Evolutionary conservation across 2,797 vertebrate species (phyloP), one percentile per base, ranked within the genome.

Genomic region (Xenopus petersii): DNA sequence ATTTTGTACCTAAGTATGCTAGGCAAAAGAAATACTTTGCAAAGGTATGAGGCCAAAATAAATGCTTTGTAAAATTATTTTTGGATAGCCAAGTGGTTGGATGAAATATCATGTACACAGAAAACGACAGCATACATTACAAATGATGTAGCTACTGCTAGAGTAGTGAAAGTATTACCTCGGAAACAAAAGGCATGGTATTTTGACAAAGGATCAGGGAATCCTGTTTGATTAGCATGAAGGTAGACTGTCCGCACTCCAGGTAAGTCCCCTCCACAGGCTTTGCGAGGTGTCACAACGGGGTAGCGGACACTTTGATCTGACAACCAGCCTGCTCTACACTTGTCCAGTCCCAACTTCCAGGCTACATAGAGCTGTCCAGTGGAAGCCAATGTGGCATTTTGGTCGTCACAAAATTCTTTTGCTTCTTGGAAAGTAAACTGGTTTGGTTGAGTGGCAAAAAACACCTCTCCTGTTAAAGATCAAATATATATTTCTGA

Each of bases 141-240:
- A 30, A 30, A 30, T 2, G 2, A 30, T 30, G 4, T 2, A 30
- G 26, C 4, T 42, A 42, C 3, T 42, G 4, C 3, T 36, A 4
- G 33, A 42, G 36, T 42, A 42, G 36, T 42, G 5, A 42, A 42
- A 1, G 4, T 42, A 42, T 84, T 91, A 98, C 96, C 94, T 92
- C 83, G 91, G 82, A 96, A 93, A 85, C 97, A 98, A 87, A 95
- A 98, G 61, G 93, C 94, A 1, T 98, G 95, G 71, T 93, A 95
- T 81, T 82, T 93, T 73, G 90, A 87, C 55, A 88, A 71, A 0
- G 84, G 86, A 64, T 94, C 82, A 0, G 91, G 95, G 80, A 92
- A 94, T 51, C 89, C 89, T 0, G 92, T 95, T 87, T 94, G 94
- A 86, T 95, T 94, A 71, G 87, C 61, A 74, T 92, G 87, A 79